Percentiles rank a stretch among this genome's conserved stretches.
phyloP scores from a whole-genome alignment of 2,888 invertebrate genomes.

The Erebia epiphron region DNA sequence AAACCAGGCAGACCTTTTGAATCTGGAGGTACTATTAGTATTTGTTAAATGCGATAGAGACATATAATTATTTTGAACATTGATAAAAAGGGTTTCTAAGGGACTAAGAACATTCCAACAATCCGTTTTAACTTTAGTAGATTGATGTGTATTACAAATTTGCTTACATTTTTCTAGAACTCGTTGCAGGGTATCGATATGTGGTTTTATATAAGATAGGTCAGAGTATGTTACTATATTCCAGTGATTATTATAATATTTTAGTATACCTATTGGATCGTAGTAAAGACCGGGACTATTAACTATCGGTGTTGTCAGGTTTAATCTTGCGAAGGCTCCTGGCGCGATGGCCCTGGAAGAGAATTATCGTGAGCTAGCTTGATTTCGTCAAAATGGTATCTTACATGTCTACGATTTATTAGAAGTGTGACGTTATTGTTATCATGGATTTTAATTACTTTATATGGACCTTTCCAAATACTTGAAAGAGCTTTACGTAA shows the following conservation, averaged over 20 bases:
- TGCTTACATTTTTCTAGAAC: slow-evolving; percentile 11
- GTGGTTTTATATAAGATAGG: slow-evolving; percentile 16
- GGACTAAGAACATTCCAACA: slow-evolving; percentile 20
- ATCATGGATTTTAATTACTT: slow-evolving; percentile 5
- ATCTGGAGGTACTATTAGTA: background rate
- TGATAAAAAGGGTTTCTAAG: slow-evolving; percentile 19
- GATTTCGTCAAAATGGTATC: slow-evolving; percentile 7
- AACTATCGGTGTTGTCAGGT: no score
- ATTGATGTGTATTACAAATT: slow-evolving; percentile 12
- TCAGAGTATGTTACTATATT: slow-evolving; percentile 19
- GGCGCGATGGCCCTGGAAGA: slow-evolving; percentile 17
- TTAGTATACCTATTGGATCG: slow-evolving; percentile 15
- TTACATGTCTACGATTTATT: slow-evolving; percentile 9
- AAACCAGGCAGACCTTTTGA: slow-evolving; percentile 18
- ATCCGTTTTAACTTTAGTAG: slow-evolving; percentile 17
- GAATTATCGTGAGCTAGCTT: slow-evolving; percentile 18
- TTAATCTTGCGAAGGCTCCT: no score
- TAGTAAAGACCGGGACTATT: slow-evolving; percentile 9
- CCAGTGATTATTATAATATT: slow-evolving; percentile 16
- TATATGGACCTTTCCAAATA: slow-evolving; percentile 9
- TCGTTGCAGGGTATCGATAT: slow-evolving; percentile 16
- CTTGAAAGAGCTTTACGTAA: slow-evolving; percentile 10
- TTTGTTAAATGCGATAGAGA: slow-evolving; percentile 21
- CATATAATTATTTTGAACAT: slow-evolving; percentile 19
- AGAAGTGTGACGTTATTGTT: slow-evolving; percentile 10